Percentiles rank a stretch among this genome's conserved stretches.
phyloP scores from a whole-genome alignment of 92 coral and sea anemone species.

The Anthopleura xanthogrammica region DNA sequence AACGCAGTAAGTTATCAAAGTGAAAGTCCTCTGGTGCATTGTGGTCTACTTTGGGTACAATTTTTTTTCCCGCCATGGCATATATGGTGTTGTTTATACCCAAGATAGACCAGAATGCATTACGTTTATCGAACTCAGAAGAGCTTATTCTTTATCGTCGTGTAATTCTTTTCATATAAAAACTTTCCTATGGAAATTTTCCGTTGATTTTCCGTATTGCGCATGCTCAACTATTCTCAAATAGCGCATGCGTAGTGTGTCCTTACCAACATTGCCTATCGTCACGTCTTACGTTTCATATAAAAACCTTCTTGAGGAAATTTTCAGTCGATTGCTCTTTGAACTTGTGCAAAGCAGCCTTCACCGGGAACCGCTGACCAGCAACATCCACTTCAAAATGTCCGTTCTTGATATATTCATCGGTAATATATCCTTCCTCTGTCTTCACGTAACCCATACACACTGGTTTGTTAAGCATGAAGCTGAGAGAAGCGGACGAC shows the following conservation, averaged over 20 bases:
- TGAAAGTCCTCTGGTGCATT: no score
- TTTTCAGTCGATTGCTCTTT: constrained; percentile 20
- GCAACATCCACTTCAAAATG: constrained; percentile 68
- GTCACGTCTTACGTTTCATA: neutral
- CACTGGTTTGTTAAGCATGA: constrained; percentile 60
- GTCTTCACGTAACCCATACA: constrained; percentile 72
- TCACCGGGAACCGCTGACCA: constrained; percentile 64
- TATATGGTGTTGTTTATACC: no score
- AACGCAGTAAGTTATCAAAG: no score
- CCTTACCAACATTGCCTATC: neutral
- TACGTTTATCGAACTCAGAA: no score
- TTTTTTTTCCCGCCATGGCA: no score
- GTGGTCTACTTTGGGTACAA: no score
- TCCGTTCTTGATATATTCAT: constrained; percentile 28
- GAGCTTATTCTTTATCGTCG: no score
- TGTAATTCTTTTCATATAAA: no score
- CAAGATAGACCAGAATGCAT: no score
- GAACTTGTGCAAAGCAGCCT: constrained; percentile 29
- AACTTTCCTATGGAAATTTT: no score
- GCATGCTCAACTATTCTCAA: no score
- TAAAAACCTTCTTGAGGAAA: constrained; percentile 18
- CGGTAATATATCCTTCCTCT: constrained; percentile 30
- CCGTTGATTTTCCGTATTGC: no score
- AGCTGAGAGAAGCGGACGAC: constrained; percentile 79
- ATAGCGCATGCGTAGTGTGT: neutral